Evolutionary conservation across 2,888 invertebrate species (phyloP), one percentile per base, ranked within the genome.

Genomic region (Eupithecia exiguata): DNA sequence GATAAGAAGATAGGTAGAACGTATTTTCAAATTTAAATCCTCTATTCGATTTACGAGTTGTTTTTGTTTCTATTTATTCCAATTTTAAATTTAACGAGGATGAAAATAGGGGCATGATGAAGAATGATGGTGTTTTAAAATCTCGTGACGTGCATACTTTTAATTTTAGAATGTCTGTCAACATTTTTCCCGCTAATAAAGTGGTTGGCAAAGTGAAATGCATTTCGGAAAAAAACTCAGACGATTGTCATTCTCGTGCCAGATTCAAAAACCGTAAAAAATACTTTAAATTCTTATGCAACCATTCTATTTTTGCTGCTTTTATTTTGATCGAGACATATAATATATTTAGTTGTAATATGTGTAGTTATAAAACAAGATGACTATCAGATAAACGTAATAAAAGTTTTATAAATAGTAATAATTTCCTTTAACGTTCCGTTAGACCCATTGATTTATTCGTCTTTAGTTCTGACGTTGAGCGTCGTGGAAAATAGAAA

Each of bases 361-460:
- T 68, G 69, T 68, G 66, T 72, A 68, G 68, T 58, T 73, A 71
- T 69, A 77, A 77, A 77, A 75, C 66, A 77, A 72, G 72, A 74
- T 72, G 58, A 71, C 68, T 30, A 71, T 72, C 70, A 62, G 49
- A 46, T 53, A 65, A 74, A 43, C 35, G 65, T 38, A 68, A 77
- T 75, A 79, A 80, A 78, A 72, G 68, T 69, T 75, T 73, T 76
- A 74, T 74, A 79, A 78, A 79, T 78, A 78, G 79, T 75, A 76
- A 74, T 74, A 70, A 76, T 69, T 72, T 69, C 76, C 70, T 77
- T 78, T 74, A 80, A 71, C 77, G 77, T 75, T 78, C 76, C 74
- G 78, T 78, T 76, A 74, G 74, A 77, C 74, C 75, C 74, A 53
- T 63, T 77, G 79, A 81, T 81, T 81, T 81, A 81, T 79, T 75